Evolutionary conservation across 1,140 invertebrate species (phyloP), one percentile per base, ranked within the genome.

Genomic region (Physella acuta): DNA sequence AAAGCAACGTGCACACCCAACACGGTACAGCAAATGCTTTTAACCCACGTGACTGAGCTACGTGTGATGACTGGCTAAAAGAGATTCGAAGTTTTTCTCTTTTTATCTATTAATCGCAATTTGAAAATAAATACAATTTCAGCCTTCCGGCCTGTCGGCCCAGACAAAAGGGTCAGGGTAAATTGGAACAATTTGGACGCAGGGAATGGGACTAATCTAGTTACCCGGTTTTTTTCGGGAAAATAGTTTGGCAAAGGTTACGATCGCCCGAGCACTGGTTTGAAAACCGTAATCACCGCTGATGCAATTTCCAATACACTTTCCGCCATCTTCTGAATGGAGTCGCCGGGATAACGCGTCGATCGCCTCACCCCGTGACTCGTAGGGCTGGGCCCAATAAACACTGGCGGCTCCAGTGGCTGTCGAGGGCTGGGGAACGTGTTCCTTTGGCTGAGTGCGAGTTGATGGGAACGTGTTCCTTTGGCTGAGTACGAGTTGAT

Each of bases 161-260:
- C 49, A 64, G 44, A 64, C 62, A 64, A 64, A 63, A 51, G 49
- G 62, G 62, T 49, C 49, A 53, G 44, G 28, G 62, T 28, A 64
- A 64, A 64, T 64, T 64, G 62, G 62, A 64, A 28, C 62, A 64
- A 64, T 64, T 64, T 64, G 33, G 49, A 64, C 62, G 39, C 34
- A 37, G 26, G 44, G 49, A 64, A 64, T 51, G 26, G 44, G 51
- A 53, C 51, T 64, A 64, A 64, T 64, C 49, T 52, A 51, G 62
- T 64, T 64, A 64, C 1, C 28, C 44, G 26, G 39, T 28, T 51
- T 51, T 64, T 64, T 64, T 62, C 33, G 5, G 30, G 51, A 52
- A 52, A 52, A 37, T 33, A 64, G 44, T 64, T 52, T 52, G 49
- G 62, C 62, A 53, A 36, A 53, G 60, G 39, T 64, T 53, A 52